Conservation (phyloP, 2,888 invertebrate genomes). For the Cetonia aurata region DNA sequence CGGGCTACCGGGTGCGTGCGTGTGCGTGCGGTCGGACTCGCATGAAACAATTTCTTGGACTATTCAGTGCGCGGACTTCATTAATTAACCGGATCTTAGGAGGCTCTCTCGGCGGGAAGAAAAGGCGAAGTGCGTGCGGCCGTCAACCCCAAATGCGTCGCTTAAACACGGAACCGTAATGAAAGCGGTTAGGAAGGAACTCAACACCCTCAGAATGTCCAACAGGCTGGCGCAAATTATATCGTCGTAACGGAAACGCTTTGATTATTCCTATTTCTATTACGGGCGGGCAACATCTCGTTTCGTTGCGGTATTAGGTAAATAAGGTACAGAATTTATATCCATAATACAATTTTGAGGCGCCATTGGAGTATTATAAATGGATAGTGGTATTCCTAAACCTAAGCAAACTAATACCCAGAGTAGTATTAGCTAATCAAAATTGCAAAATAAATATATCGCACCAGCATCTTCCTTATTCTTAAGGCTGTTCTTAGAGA, state of each 20-base stretch:
- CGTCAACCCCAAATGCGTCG: constrained; percentile 38
- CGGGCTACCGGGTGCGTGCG: constrained; percentile 16
- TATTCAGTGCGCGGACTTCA: constrained; percentile 49
- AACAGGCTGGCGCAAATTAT: constrained; percentile 37
- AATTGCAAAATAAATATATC: too few relatives aligned
- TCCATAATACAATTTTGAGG: too few relatives aligned
- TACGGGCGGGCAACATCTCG: background rate
- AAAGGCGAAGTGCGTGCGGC: constrained; percentile 29
- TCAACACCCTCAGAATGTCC: constrained; percentile 39
- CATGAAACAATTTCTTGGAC: constrained; percentile 50
- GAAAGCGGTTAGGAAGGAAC: constrained; percentile 33
- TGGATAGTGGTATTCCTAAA: too few relatives aligned
- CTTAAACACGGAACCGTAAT: constrained; percentile 35
- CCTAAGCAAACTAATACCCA: too few relatives aligned
- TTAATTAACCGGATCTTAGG: constrained; percentile 54
- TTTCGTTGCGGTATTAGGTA: background rate
- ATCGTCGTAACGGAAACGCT: constrained; percentile 30
- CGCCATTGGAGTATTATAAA: too few relatives aligned
- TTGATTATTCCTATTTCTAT: constrained; percentile 28
- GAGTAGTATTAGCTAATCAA: too few relatives aligned
- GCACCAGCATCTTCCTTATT: too few relatives aligned
- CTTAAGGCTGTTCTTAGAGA: too few relatives aligned
- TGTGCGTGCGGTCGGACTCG: constrained; percentile 45
- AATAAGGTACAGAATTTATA: too few relatives aligned
- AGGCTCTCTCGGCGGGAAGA: constrained; percentile 17